Percentiles rank a stretch among this genome's conserved stretches.
These are phyloP conservation scores for Drosophila cardini DNA, from an alignment of 1,140 invertebrate species.

Conservation along the genomic window DNA sequence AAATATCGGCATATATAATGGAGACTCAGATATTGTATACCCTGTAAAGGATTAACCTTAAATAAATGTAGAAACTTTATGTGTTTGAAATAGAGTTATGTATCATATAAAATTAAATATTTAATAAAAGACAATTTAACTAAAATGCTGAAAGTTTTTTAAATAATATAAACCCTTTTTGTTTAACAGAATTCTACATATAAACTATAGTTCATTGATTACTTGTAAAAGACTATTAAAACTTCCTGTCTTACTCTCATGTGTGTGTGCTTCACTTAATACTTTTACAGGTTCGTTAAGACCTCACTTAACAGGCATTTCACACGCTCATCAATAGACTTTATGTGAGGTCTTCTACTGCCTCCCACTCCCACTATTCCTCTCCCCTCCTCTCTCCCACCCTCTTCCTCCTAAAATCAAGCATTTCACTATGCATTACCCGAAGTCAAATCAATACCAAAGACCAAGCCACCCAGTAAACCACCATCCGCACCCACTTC, in stretches of 20 bases:
- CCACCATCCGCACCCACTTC: constrained; percentile 1
- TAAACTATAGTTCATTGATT: background rate
- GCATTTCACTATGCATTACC: constrained; percentile 57
- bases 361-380: background rate
- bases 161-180: too few relatives aligned
- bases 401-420: constrained; percentile 36
- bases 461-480: constrained; percentile 1
- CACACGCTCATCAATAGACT: constrained; percentile 40
- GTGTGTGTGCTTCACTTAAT: too few relatives aligned
- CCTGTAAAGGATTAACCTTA: too few relatives aligned
- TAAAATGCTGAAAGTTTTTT: too few relatives aligned
- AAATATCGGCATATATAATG: background rate
- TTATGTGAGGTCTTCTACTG: constrained; percentile 4
- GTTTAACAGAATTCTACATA: background rate
- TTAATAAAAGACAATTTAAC: too few relatives aligned
- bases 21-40: background rate
- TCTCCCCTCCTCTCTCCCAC: background rate
- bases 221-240: too few relatives aligned
- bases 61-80: too few relatives aligned
- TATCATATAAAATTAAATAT: too few relatives aligned
- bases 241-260: background rate
- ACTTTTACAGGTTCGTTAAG: background rate
- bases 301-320: constrained; percentile 46
- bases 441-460: constrained; percentile 70
- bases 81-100: too few relatives aligned